Conservation (phyloP, 2,797 vertebrate species). For the Chelon auratus region DNA sequence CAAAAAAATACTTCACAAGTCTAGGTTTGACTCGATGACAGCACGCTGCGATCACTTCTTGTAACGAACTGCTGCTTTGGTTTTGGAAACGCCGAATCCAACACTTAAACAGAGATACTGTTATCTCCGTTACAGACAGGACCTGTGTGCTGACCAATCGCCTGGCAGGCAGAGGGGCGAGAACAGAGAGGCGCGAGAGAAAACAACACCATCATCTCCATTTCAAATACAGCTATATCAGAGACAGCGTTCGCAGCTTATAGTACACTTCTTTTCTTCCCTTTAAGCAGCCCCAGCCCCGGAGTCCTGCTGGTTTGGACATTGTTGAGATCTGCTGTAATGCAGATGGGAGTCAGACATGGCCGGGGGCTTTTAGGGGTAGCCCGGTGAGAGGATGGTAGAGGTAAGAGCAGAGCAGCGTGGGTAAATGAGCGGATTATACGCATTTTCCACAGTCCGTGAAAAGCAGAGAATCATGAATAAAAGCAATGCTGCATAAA, state of each 20-base stretch:
- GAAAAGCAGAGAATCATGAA: slow-evolving; percentile 54
- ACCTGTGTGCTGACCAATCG: slow-evolving; percentile 23
- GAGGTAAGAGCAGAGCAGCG: slow-evolving; percentile 23
- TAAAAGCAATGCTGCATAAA: slow-evolving; percentile 29
- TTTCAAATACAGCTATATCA: slow-evolving; percentile 21
- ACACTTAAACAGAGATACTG: slow-evolving; percentile 45
- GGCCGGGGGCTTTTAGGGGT: slow-evolving; percentile 35
- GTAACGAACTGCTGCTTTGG: slow-evolving; percentile 21
- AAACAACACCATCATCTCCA: slow-evolving; percentile 48
- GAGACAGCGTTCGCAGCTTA: slow-evolving; percentile 1
- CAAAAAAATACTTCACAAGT: slow-evolving; percentile 31
- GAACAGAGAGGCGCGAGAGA: slow-evolving; percentile 33
- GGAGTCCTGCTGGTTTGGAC: slow-evolving; percentile 37
- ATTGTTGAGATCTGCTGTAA: slow-evolving; percentile 57
- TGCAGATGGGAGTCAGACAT: slow-evolving; percentile 56
- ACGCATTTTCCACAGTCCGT: slow-evolving; percentile 74
- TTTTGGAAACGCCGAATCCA: slow-evolving; percentile 31
- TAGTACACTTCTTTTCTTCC: slow-evolving; percentile 20
- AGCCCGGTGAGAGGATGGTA: slow-evolving; percentile 36
- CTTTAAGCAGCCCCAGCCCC: slow-evolving; percentile 17
- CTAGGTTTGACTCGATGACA: slow-evolving; percentile 44
- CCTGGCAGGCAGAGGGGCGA: slow-evolving; percentile 21
- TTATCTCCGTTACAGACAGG: slow-evolving; percentile 40
- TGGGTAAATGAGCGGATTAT: slow-evolving; percentile 61
- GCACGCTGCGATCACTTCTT: slow-evolving; percentile 33